Evolutionary conservation across 2,888 invertebrate species (phyloP).

Genomic region (Agonopterix alstromeriana): DNA sequence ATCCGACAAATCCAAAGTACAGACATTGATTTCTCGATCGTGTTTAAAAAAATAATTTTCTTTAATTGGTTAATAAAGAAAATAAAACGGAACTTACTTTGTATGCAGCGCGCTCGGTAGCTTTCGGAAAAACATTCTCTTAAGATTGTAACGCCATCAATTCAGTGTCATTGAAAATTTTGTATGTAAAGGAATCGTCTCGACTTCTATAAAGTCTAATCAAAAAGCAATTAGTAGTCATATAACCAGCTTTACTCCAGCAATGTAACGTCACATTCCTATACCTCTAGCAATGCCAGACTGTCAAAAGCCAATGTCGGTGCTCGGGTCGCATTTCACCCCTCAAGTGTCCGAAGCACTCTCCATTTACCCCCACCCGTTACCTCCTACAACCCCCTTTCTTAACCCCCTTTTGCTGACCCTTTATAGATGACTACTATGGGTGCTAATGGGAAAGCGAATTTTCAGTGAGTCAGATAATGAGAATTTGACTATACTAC

Average conservation of each 20-base stretch:
- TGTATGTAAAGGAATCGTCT: too few relatives aligned
- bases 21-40: too few relatives aligned
- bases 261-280: conserved; percentile 6
- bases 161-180: too few relatives aligned
- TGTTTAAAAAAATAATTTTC: too few relatives aligned
- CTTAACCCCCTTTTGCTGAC: conserved; percentile 42
- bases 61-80: too few relatives aligned
- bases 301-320: conserved; percentile 65
- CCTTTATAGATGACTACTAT: conserved; percentile 33
- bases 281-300: conserved; percentile 40
- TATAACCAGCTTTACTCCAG: not conserved
- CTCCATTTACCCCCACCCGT: conserved; percentile 20
- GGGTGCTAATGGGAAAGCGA: not conserved
- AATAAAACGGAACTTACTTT: too few relatives aligned
- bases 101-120: too few relatives aligned
- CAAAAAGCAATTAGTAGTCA: not conserved
- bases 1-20: too few relatives aligned
- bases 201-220: not conserved
- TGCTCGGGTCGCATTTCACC: conserved; percentile 44
- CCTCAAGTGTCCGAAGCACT: conserved; percentile 55
- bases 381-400: conserved; percentile 24
- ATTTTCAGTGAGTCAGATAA: too few relatives aligned
- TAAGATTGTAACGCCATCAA: too few relatives aligned
- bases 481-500: too few relatives aligned
- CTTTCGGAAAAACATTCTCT: too few relatives aligned